Percentiles rank a stretch among this genome's conserved stretches.
Evolutionary conservation across 2,888 invertebrate species (phyloP).

Genomic region (Phytoseiulus persimilis): DNA sequence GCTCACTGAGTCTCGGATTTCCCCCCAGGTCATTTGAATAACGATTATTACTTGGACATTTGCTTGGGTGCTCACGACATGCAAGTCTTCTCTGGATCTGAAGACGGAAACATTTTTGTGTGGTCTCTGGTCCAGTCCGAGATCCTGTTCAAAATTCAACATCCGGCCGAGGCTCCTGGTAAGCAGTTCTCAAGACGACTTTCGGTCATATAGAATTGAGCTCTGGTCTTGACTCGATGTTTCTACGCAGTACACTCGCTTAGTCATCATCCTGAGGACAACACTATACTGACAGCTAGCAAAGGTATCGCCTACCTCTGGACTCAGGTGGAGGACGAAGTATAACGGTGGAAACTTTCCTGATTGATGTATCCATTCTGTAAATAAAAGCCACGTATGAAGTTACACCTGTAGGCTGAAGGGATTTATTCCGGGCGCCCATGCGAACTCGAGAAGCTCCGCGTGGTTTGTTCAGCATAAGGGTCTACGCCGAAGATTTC

Average conservation of each 20-base stretch:
- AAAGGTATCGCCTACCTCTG: conserved; percentile 65
- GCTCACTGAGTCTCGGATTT: too few species aligned
- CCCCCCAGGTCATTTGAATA: conserved; percentile 68
- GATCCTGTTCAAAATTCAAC: not conserved
- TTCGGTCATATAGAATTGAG: not conserved
- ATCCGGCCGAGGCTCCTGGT: conserved; percentile 24
- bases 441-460: too few species aligned
- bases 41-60: conserved; percentile 77
- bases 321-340: conserved; percentile 50
- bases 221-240: not conserved
- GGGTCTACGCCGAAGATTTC: too few species aligned
- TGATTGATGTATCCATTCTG: not conserved
- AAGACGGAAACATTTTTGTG: conserved; percentile 70
- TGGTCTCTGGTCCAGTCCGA: conserved; percentile 74
- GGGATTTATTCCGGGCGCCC: too few species aligned
- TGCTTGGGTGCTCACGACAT: conserved; percentile 73
- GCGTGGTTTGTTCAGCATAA: too few species aligned
- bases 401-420: too few species aligned
- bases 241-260: conserved; percentile 64
- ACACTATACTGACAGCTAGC: conserved; percentile 64
- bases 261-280: conserved; percentile 68
- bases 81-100: conserved; percentile 79
- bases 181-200: not conserved
- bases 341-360: not conserved
- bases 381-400: not conserved